A percentile compares a stretch with the other conserved stretches of the same genome.
Conservation (phyloP, 2,113 vertebrate species). For the Xenotilapia leptura region DNA sequence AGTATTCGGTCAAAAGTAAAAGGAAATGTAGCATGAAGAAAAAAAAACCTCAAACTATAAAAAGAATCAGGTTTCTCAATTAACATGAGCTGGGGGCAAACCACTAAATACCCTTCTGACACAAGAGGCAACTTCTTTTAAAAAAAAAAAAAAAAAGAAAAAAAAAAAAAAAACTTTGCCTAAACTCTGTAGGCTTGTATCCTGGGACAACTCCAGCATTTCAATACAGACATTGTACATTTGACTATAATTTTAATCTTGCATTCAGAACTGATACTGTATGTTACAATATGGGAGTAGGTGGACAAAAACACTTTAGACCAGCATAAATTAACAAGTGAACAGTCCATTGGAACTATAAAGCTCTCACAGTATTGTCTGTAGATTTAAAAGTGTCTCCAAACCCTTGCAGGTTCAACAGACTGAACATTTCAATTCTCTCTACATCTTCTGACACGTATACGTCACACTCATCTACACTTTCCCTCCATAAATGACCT, state of each 20-base stretch:
- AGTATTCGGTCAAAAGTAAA: not conserved
- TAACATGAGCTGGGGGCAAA: not conserved
- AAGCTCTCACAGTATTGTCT: constrained; percentile 42
- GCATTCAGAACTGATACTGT: constrained; percentile 33
- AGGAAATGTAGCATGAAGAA: not conserved
- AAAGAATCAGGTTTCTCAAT: not conserved
- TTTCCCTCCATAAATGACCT: not conserved
- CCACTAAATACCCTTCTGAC: not conserved
- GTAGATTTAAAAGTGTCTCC: not conserved
- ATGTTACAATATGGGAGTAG: constrained; percentile 32
- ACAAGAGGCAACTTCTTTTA: not conserved
- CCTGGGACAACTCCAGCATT: constrained; percentile 38
- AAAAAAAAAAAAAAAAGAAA: constrained; percentile 2
- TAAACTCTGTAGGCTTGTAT: not conserved
- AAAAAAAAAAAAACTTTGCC: not conserved
- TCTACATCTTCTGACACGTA: not conserved
- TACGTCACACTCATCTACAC: not conserved
- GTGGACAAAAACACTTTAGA: constrained; percentile 18
- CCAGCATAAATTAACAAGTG: constrained; percentile 43
- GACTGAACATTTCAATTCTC: not conserved
- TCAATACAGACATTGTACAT: constrained; percentile 55
- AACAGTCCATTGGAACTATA: constrained; percentile 42
- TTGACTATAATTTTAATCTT: constrained; percentile 42
- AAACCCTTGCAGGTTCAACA: not conserved
- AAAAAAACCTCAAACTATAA: constrained; percentile 4